Base-by-base conservation (phyloP, 2,888 invertebrate genomes). In the Drosophila kanekoi region DNA sequence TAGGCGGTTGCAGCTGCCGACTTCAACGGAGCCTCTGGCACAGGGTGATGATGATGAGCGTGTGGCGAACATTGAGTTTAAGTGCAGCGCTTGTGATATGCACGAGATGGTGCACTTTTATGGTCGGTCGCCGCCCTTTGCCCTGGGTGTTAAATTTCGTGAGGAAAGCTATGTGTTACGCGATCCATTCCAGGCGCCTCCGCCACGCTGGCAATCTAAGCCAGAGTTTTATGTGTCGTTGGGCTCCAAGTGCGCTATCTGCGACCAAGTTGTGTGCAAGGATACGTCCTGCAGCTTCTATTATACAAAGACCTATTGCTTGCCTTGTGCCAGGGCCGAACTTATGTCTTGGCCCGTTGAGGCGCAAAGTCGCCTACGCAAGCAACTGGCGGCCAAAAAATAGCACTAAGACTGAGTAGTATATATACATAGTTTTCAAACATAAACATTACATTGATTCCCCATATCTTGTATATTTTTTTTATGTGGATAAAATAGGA, bases 121-220 rank as follows among this genome's bases (percentile, higher is more conserved):
- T 91, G 97, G 97, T 20, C 93, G 92, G 13, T 93, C 94, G 68
- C 96, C 97, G 23, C 95, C 96, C 3, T 97, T 96, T 91, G 94
- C 95, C 2, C 94, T 94, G 73, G 92, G 91, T 0, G 93, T 96
- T 40, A 91, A 93, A 37, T 94, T 97, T 59, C 93, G 94, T 76
- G 96, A 97, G 90, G 94, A 96, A 35, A 95, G 95, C 69, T 98
- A 96, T 91, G 92, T 97, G 0, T 96, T 96, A 94, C 96, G 96
- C 87, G 97, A 98, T 92, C 98, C 98, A 0, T 98, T 97, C 89
- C 94, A 95, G 82, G 94, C 95, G 1, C 95, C 95, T 6, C 91
- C 92, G 6, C 84, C 87, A 0, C 83, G 85, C 18, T 84, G 87
- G 83, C 85, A 91, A 58, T 95, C 95, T 59, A 95, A 94, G 90